A percentile compares a stretch with the other conserved stretches of the same genome.
These are phyloP conservation scores for Camptogramma bilineatum DNA, from an alignment of 2,888 invertebrate species.

Conservation along the genomic window DNA sequence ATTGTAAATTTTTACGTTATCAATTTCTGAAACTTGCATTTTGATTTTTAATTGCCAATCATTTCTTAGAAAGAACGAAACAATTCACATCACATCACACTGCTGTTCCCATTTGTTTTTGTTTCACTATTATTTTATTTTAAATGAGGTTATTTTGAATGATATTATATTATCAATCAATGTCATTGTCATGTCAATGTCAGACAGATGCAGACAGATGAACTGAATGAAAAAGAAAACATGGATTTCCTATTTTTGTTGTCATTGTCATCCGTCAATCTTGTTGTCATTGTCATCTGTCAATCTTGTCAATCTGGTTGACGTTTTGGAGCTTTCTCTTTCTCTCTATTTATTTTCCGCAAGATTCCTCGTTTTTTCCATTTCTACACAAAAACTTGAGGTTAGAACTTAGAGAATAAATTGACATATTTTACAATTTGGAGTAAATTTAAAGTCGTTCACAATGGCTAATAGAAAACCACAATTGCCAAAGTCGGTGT, in stretches of 20 bases:
- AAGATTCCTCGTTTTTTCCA: neutral
- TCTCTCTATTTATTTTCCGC: too few species aligned
- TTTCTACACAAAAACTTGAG: conserved; percentile 13
- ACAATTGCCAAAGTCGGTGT: conserved; percentile 89
- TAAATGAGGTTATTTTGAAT: too few species aligned
- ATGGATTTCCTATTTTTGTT: too few species aligned
- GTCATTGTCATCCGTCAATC: too few species aligned
- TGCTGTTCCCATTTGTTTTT: neutral
- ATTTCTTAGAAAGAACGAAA: conserved; percentile 4
- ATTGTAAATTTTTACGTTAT: conserved; percentile 99
- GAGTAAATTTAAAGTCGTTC: neutral
- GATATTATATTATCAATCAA: too few species aligned
- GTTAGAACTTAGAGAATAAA: conserved; percentile 10
- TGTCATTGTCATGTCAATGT: too few species aligned
- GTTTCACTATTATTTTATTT: too few species aligned
- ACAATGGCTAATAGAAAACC: conserved; percentile 58
- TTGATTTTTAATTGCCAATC: conserved; percentile 10
- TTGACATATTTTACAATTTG: neutral
- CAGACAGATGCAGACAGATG: too few species aligned
- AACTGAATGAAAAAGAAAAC: too few species aligned
- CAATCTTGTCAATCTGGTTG: too few species aligned
- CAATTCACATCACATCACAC: neutral
- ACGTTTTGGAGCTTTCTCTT: too few species aligned
- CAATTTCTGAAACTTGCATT: conserved; percentile 97
- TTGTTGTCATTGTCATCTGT: too few species aligned